Base-by-base conservation (phyloP, 2,113 vertebrate species). In the Carassius gibelio region DNA sequence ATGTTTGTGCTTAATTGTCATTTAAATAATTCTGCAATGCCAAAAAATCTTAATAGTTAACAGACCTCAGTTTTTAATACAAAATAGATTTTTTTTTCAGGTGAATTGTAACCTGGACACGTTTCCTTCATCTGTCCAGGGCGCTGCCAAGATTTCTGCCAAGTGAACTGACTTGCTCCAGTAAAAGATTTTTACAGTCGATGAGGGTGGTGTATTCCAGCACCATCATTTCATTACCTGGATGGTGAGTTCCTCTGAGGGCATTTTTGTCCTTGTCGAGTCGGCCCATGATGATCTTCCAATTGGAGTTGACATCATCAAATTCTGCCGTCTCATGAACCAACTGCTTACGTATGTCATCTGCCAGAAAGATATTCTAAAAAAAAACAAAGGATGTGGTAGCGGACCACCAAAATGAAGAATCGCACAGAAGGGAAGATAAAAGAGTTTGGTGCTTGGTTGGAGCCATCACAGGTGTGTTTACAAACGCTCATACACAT, bases 301-400 rank as follows among this genome's bases (percentile, higher is more conserved):
- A 98, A 90, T 82, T 95, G 66, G 13, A 80, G 84, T 96, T 96
- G 74, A 96, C 85, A 0, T 89, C 90, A 85, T 96, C 94, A 82
- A 98, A 98, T 72, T 95, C 92, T 30, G 93, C 86, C 0, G 95
- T 96, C 84, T 97, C 96, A 1, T 74, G 85, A 75, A 96, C 96
- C 61, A 97, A 92, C 90, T 97, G 96, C 88, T 96, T 95, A 45
- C 95, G 93, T 85, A 97, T 97, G 90, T 97, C 97, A 78, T 97
- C 96, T 21, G 96, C 96, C 75, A 95, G 89, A 85, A 98, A 97
- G 88, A 98, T 97, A 82, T 96, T 98, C 97, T 98, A 86, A 52
- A 30, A 42, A 14, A 83, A 42, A 48, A 1, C 57, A 71, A 82
- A 87, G 76, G 75, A 80, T 75, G 80, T 80, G 88, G 88, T 81